Evolutionary conservation across 2,797 vertebrate genomes (phyloP).

Genomic region (Eulemur mongoz): DNA sequence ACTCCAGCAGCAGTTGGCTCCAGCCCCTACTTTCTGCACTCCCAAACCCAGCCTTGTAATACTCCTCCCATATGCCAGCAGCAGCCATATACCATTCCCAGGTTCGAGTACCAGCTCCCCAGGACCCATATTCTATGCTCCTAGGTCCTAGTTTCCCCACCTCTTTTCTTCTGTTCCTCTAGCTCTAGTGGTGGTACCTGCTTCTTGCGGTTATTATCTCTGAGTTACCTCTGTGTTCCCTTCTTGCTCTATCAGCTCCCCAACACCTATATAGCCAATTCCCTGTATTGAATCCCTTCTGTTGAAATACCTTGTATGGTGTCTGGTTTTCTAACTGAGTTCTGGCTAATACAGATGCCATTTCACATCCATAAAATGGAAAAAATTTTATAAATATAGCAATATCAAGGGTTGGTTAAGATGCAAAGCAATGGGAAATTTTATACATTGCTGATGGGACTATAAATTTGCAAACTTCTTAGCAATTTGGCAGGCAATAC

Average conservation of each 20-base stretch:
- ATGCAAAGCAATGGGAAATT: constrained; percentile 19
- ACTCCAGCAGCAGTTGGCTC: neutral
- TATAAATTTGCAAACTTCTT: constrained; percentile 45
- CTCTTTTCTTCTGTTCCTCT: neutral
- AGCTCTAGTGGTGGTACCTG: neutral
- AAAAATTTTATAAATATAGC: neutral
- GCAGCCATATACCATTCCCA: neutral
- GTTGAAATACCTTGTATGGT: constrained; percentile 10
- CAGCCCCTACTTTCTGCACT: neutral
- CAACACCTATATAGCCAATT: neutral
- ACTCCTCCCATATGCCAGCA: neutral
- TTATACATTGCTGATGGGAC: neutral
- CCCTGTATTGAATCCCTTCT: neutral
- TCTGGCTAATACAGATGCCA: neutral
- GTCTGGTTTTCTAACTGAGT: neutral
- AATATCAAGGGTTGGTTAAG: neutral
- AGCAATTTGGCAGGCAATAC: neutral
- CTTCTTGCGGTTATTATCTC: neutral
- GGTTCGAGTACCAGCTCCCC: neutral
- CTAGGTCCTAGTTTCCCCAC: neutral
- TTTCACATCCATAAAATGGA: neutral
- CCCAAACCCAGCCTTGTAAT: neutral
- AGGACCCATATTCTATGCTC: neutral
- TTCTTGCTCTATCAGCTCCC: neutral
- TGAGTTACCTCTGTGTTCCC: neutral